Evolutionary conservation across 2,797 vertebrate species (phyloP).

Genomic region (Furcifer pardalis): DNA sequence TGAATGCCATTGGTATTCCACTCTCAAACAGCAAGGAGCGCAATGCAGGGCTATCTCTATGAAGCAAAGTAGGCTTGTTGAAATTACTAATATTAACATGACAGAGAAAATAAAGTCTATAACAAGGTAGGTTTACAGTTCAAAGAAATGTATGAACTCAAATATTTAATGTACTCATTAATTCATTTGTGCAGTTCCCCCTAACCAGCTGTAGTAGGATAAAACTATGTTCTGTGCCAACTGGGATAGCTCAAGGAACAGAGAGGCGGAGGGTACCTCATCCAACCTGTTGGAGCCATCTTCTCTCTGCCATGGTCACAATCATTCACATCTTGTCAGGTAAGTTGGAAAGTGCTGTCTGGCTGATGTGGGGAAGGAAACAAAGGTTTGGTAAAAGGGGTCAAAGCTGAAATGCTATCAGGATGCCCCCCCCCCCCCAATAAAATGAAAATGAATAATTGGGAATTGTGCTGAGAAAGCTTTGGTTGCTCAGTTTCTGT

Average conservation of each 20-base stretch:
- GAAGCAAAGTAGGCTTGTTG: background rate
- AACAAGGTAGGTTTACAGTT: no score
- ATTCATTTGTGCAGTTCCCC: background rate
- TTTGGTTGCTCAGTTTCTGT: background rate
- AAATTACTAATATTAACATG: background rate
- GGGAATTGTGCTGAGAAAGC: background rate
- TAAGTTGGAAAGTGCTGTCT: background rate
- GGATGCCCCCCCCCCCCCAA: no score
- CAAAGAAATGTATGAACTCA: background rate
- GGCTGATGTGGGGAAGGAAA: background rate
- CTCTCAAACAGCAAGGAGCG: background rate
- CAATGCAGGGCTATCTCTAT: background rate
- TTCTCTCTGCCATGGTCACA: no score
- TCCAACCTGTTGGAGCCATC: no score
- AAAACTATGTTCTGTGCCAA: no score
- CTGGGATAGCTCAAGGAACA: no score
- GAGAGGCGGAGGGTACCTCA: no score
- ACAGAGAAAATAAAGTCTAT: background rate
- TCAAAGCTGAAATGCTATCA: background rate
- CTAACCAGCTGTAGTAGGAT: background rate
- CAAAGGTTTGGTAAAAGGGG: background rate
- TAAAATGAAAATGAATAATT: background rate
- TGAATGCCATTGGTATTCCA: background rate
- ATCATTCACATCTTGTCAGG: background rate
- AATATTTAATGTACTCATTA: background rate